Evolutionary conservation across 2,888 invertebrate species (phyloP), one percentile per base, ranked within the genome.

Genomic region (Drosophila paracracens): DNA sequence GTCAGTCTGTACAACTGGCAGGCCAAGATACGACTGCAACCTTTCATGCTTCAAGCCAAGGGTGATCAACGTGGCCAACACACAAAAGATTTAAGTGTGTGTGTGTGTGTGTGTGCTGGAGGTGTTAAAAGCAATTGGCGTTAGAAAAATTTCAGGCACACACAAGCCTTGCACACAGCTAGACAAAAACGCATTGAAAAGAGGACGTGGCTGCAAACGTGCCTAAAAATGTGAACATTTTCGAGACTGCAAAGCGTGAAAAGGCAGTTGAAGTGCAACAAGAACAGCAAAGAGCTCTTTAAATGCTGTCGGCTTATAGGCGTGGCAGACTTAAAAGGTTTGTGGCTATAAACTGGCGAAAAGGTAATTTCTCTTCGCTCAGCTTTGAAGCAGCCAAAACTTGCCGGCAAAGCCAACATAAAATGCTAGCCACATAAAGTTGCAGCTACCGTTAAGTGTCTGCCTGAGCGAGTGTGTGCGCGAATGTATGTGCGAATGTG

Each of bases 61-160:
- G 60, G 38, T 64, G 72, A 52, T 77, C 83, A 74, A 67, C 86
- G 66, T 77, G 79, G 82, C 66, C 78, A 81, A 76, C 81, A 76
- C 56, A 87, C 82, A 82, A 82, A 83, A 69, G 88, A 50, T 66
- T 65, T 58, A 57, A 79, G 72, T 64, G 54, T 31, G 31, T 31
- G 57, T 61, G 21, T 50, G 25, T 70, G 60, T 62, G 62, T 74
- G 64, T 70, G 57, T 64, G 59, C 67, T 59, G 67, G 35, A 88
- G 83, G 89, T 86, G 86, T 90, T 90, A 79, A 86, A 86, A 83
- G 88, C 86, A 88, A 85, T 88, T 76, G 88, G 74, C 79, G 75
- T 74, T 75, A 83, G 79, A 85, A 81, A 82, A 81, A 88, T 77
- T 76, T 73, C 62, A 73, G 62, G 71, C 66, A 57, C 31, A 74